phyloP scores from a whole-genome alignment of 1,140 invertebrate species.

The Arion vulgaris region DNA sequence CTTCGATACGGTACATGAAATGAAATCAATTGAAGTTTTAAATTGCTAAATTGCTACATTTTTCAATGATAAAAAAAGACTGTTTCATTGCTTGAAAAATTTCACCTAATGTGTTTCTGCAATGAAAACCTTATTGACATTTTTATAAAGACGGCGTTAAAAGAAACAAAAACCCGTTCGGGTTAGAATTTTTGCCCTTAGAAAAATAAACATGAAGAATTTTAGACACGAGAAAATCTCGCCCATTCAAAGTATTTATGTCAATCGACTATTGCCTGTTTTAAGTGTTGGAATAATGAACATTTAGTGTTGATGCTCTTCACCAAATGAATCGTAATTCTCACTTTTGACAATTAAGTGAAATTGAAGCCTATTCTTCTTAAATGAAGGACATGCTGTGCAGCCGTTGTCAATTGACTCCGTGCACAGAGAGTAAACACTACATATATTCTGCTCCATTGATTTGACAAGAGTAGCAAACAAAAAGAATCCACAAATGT shows the following conservation, averaged over 20 bases:
- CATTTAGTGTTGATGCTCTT: conserved; percentile 2
- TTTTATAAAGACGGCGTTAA: too few species aligned
- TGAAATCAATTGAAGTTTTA: too few species aligned
- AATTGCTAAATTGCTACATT: too few species aligned
- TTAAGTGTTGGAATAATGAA: background rate
- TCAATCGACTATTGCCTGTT: background rate
- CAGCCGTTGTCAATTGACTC: conserved; percentile 16
- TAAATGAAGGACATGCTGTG: conserved; percentile 24
- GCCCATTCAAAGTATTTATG: background rate
- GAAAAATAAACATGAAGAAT: too few species aligned
- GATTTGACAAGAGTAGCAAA: background rate
- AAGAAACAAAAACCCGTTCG: too few species aligned
- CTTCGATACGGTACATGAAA: too few species aligned
- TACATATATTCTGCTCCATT: conserved; percentile 23
- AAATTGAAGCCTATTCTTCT: background rate
- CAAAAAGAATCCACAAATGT: conserved; percentile 29
- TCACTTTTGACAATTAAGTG: conserved; percentile 35
- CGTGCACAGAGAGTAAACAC: conserved; percentile 15
- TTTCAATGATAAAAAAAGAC: too few species aligned
- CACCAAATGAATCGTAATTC: conserved; percentile 25
- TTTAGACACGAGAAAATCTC: background rate
- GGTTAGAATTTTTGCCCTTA: too few species aligned
- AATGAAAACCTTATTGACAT: too few species aligned
- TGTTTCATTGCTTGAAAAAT: too few species aligned
- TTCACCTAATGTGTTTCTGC: too few species aligned